A percentile compares a stretch with the other conserved stretches of the same genome.
phyloP scores from a whole-genome alignment of 2,113 vertebrate genomes.

The Seriola aureovittata region DNA sequence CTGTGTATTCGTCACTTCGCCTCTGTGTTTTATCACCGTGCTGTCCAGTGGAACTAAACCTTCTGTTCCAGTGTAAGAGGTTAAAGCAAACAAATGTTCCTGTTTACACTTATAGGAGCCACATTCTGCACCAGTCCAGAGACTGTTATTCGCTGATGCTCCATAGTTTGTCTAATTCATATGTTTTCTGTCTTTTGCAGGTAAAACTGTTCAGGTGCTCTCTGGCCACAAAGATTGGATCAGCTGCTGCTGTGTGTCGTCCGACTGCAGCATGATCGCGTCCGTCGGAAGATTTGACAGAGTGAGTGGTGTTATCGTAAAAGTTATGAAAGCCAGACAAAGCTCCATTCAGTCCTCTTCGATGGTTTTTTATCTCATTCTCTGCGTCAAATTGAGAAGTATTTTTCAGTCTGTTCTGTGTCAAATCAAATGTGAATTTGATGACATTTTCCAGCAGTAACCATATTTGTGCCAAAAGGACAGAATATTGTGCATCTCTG shows the following conservation, averaged over 20 bases:
- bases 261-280: slow-evolving; percentile 95
- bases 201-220: slow-evolving; percentile 91
- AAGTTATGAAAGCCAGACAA: background rate
- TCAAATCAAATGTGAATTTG: background rate
- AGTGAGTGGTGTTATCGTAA: slow-evolving; percentile 83
- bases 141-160: background rate
- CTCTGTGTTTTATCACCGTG: background rate
- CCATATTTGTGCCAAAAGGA: too few species aligned
- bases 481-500: too few species aligned
- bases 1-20: background rate
- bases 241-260: slow-evolving; percentile 93
- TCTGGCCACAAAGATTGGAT: slow-evolving; percentile 94
- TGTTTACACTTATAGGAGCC: background rate
- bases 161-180: background rate
- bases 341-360: background rate
- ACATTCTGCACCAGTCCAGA: background rate
- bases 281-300: slow-evolving; percentile 92
- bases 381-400: background rate
- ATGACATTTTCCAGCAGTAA: background rate
- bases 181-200: slow-evolving; percentile 71
- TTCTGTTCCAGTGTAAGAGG: background rate
- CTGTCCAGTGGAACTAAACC: background rate
- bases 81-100: background rate
- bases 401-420: background rate
- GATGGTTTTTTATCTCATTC: background rate